Base-by-base conservation (phyloP, 2,797 vertebrate genomes). In the Percopsis omiscomaycus region DNA sequence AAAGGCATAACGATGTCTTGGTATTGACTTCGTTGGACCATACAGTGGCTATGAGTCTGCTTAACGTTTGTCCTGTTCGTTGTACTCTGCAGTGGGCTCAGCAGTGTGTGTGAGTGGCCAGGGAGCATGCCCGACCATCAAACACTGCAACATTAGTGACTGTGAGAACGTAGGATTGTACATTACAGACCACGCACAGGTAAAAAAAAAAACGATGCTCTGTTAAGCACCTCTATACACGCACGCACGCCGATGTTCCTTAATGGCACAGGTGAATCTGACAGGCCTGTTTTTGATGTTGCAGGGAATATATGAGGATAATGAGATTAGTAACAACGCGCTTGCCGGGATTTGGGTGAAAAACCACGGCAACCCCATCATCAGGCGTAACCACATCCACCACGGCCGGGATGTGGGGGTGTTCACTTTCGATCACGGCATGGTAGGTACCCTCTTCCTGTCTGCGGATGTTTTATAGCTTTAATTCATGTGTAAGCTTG, bases 121-220 rank as follows among this genome's bases (percentile, higher is more conserved):
- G 78, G 98, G 98, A 81, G 97, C 98, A 0, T 98, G 96, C 92
- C 98, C 98, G 56, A 98, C 95, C 82, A 98, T 99, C 88, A 99
- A 98, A 85, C 98, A 99, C 92, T 99, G 98, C 91, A 99, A 99
- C 92, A 99, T 99, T 92, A 99, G 98, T 48, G 98, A 99, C 93
- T 99, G 98, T 95, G 98, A 99, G 91, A 99, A 99, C 48, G 98
- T 99, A 68, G 98, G 98, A 55, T 93, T 99, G 68, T 99, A 99
- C 85, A 99, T 99, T 78, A 99, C 98, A 58, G 98, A 99, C 89
- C 97, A 99, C 0, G 98, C 98, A 65, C 97, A 99, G 97, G 98
- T 99, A 94, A 82, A 16, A 53, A 8, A 16, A 22, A 55, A 11
- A n/a, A 58, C 32, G 47, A 30, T 5, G n/a, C 14, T 5, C 47